These are phyloP conservation scores for Parascotia fuliginaria DNA, from an alignment of 2,888 invertebrate species.

Conservation along the genomic window DNA sequence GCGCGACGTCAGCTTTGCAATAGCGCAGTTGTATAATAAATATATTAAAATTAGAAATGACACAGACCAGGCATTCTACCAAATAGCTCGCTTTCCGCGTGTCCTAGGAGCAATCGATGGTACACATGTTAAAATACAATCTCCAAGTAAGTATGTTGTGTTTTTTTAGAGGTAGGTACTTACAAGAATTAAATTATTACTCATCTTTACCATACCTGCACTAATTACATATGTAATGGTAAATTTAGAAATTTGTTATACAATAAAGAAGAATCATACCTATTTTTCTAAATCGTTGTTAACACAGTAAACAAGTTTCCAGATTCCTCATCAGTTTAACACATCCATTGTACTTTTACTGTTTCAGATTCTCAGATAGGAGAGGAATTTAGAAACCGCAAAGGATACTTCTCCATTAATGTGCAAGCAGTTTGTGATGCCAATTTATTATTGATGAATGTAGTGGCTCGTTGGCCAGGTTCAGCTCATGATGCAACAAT, in stretches of 20 bases:
- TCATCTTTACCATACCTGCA: too few species aligned
- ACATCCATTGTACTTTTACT: background rate
- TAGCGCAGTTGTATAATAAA: background rate
- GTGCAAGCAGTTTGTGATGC: slow-evolving; percentile 14
- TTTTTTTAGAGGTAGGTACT: too few species aligned
- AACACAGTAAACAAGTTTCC: too few species aligned
- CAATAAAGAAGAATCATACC: background rate
- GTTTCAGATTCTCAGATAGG: slow-evolving; percentile 8
- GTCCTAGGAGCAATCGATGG: slow-evolving; percentile 2
- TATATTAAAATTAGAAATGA: background rate
- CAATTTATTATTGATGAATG: slow-evolving; percentile 14
- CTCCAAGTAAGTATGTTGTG: background rate
- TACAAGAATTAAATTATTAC: too few species aligned
- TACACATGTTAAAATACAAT: background rate
- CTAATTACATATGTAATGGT: background rate
- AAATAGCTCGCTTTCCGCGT: background rate
- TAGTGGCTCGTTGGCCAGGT: slow-evolving; percentile 26
- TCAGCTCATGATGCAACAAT: slow-evolving; percentile 23
- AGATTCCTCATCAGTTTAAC: too few species aligned
- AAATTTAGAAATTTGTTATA: background rate
- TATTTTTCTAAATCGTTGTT: too few species aligned
- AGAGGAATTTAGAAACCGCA: slow-evolving; percentile 14
- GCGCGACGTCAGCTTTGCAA: background rate
- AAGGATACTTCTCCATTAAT: slow-evolving; percentile 6
- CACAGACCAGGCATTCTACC: background rate